Evolutionary conservation across 2,113 vertebrate genomes (phyloP), one percentile per base, ranked within the genome.

Genomic region (Propithecus coquereli): DNA sequence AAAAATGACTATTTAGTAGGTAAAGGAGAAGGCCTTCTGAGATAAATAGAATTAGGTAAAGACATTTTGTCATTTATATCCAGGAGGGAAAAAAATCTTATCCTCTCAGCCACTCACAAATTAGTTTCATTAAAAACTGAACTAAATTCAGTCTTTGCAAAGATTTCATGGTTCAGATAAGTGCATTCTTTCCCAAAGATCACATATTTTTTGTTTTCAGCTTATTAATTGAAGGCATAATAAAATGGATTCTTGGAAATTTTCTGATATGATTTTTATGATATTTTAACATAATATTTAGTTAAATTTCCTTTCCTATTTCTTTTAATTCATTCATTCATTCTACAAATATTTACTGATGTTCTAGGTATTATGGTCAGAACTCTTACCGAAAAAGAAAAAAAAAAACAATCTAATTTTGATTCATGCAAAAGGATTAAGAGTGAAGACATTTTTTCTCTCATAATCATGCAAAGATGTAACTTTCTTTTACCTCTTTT

Each of bases 41-140:
- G 77, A 22, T 94, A 91, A 96, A 97, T 95, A 70, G 57, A 96
- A 90, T 73, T 94, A 94, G 45, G 66, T 93, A 94, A 97, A 88
- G 91, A 68, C 0, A 5, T 94, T 90, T 37, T n/a, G 93, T 8
- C 20, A 12, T 82, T 80, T 94, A 59, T 77, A 68, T 6, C 34
- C 0, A 61, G 63, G 27, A 3, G 8, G 17, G 43, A 14, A 8
- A 10, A 88, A 17, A 54, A 47, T 93, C 87, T 79, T 47, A 82
- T 81, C 50, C 88, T 74, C 85, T 34, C 61, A 82, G 47, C 90
- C 65, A 52, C 52, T 87, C 93, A 32, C 25, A 54, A 93, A 71
- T 93, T 87, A 95, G 65, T 92, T 59, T 66, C 12, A 89, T 88
- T 52, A 76, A 94, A 95, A 92, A 50, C 12, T 27, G 17, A 68